Conservation (phyloP, 2,797 vertebrate species). For the Calcarius lapponicus region DNA sequence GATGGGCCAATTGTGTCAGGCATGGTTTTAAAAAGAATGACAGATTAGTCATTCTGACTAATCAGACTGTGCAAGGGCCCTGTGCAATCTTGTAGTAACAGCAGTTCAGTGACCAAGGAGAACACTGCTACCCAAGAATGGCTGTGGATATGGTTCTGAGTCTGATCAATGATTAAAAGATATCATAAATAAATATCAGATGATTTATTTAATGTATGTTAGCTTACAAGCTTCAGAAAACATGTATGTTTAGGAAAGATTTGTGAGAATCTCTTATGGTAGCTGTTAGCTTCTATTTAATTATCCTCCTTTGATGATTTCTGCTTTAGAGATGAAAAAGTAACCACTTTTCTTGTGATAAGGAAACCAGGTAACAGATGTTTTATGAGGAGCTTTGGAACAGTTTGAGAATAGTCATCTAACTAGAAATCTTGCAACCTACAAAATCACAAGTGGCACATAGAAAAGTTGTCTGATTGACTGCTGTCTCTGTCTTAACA, state of each 20-base stretch:
- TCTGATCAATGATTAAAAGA: not conserved
- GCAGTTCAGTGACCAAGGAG: not conserved
- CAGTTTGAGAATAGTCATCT: not conserved
- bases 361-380: not conserved
- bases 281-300: not conserved
- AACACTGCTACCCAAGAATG: not conserved
- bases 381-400: not conserved
- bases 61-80: not conserved
- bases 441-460: not conserved
- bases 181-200: not conserved
- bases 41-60: no score
- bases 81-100: not conserved
- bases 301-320: not conserved
- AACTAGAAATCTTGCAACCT: not conserved
- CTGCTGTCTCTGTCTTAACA: not conserved
- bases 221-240: not conserved
- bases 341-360: not conserved
- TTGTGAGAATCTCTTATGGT: not conserved
- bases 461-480: not conserved
- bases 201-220: not conserved
- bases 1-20: not conserved
- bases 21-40: not conserved
- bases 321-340: not conserved
- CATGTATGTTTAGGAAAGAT: not conserved
- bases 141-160: not conserved